A percentile compares a stretch with the other conserved stretches of the same genome.
Evolutionary conservation across 2,113 vertebrate genomes (phyloP).

Genomic region (Plecturocebus donacophilus): DNA sequence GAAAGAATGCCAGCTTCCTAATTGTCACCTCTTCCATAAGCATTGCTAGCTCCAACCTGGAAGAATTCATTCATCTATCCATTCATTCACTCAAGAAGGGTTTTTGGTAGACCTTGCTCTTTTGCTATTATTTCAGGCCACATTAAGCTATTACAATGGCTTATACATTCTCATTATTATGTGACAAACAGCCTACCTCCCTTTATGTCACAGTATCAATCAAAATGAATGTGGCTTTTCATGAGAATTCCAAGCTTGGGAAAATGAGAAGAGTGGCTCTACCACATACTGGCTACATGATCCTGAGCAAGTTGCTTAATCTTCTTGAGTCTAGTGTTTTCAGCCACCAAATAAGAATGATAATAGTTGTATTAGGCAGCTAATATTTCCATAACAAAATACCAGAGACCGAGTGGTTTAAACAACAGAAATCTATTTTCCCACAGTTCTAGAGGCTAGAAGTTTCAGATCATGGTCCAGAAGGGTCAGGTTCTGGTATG

Average conservation of each 20-base stretch:
- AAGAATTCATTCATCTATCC: background rate
- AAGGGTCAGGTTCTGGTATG: background rate
- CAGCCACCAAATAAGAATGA: background rate
- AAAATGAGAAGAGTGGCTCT: background rate
- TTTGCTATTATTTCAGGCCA: background rate
- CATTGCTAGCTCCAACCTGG: background rate
- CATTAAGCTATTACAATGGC: background rate
- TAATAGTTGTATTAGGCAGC: background rate
- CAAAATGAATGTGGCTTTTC: background rate
- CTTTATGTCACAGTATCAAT: background rate
- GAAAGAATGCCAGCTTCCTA: background rate
- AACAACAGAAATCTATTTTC: background rate
- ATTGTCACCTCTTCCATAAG: background rate
- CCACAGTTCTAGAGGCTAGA: background rate
- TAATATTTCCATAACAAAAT: background rate
- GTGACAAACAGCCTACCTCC: background rate
- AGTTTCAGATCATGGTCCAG: background rate
- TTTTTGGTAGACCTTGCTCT: background rate
- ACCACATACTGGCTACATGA: background rate
- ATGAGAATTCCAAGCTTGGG: background rate
- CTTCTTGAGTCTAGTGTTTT: conserved; percentile 9
- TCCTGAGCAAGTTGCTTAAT: background rate
- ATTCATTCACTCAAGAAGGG: background rate
- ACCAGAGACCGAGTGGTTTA: background rate
- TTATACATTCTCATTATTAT: background rate